Conservation (phyloP, 2,888 invertebrate genomes). For the Tupiocoris notatus region DNA sequence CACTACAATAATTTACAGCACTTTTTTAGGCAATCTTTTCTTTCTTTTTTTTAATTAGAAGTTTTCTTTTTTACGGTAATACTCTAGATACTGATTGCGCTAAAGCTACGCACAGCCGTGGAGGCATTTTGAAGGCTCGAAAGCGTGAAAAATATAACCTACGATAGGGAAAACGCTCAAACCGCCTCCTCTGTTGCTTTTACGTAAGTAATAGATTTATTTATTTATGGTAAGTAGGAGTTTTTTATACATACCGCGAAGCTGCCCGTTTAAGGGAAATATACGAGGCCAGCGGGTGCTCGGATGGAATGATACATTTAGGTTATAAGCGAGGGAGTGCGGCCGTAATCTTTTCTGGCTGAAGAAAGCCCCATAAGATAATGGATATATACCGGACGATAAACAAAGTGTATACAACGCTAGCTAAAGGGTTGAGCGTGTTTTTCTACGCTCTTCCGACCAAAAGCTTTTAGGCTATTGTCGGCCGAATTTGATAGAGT, state of each 20-base stretch:
- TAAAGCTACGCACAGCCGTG: too few species aligned
- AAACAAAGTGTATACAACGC: constrained; percentile 17
- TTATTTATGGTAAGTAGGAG: constrained; percentile 37
- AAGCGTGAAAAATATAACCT: not conserved
- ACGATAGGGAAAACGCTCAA: not conserved
- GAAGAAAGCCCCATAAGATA: constrained; percentile 11
- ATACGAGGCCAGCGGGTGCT: too few species aligned
- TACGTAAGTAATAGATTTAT: constrained; percentile 32
- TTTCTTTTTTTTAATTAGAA: too few species aligned
- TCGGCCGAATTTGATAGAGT: not conserved
- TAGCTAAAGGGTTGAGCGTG: not conserved
- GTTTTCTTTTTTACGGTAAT: too few species aligned
- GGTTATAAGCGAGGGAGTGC: constrained; percentile 17
- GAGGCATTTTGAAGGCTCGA: not conserved
- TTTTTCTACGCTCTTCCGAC: not conserved
- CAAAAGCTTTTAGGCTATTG: not conserved
- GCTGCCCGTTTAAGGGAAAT: constrained; percentile 23
- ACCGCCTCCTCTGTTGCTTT: not conserved
- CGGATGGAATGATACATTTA: constrained; percentile 31
- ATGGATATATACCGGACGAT: constrained; percentile 26
- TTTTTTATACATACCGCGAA: constrained; percentile 35
- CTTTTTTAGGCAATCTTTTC: too few species aligned
- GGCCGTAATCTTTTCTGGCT: not conserved
- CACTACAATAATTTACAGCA: too few species aligned
- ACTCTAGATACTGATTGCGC: too few species aligned